phyloP scores from a whole-genome alignment of 2,888 invertebrate genomes.

The Scrobipalpa costella region DNA sequence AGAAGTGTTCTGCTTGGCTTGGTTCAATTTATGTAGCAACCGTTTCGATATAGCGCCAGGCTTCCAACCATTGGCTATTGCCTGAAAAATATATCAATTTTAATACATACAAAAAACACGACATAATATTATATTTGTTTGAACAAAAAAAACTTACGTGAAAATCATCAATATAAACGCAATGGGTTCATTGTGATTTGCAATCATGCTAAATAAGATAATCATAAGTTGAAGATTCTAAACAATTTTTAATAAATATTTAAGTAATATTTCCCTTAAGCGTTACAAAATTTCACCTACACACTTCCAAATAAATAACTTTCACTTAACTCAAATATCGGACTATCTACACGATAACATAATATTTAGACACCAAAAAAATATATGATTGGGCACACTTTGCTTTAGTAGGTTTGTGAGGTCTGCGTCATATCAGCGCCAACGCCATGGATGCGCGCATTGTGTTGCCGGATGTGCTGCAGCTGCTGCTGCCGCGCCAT shows the following conservation, averaged over 20 bases:
- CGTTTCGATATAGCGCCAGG: constrained; percentile 69
- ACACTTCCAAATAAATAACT: constrained; percentile 55
- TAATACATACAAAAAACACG: constrained; percentile 24
- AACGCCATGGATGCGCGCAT: constrained; percentile 13
- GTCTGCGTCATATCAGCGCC: constrained; percentile 5
- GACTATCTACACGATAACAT: background rate
- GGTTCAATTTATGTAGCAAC: constrained; percentile 55
- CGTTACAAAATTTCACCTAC: constrained; percentile 68
- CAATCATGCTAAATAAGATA: background rate
- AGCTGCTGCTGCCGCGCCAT: constrained; percentile 54
- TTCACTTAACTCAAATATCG: constrained; percentile 39
- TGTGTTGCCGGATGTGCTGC: constrained; percentile 37
- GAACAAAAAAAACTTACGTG: background rate
- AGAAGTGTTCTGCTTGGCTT: constrained; percentile 48
- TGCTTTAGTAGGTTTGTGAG: background rate
- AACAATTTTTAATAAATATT: constrained; percentile 5
- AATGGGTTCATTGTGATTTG: too few species aligned
- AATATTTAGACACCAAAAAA: constrained; percentile 15
- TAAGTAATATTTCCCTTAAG: constrained; percentile 40
- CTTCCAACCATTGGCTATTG: constrained; percentile 58
- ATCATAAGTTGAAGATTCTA: background rate
- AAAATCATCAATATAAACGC: background rate
- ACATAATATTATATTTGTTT: background rate
- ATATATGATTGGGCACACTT: background rate
- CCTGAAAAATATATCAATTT: constrained; percentile 47